Evolutionary conservation across 2,797 vertebrate species (phyloP).

Genomic region (Cyprinella venusta): DNA sequence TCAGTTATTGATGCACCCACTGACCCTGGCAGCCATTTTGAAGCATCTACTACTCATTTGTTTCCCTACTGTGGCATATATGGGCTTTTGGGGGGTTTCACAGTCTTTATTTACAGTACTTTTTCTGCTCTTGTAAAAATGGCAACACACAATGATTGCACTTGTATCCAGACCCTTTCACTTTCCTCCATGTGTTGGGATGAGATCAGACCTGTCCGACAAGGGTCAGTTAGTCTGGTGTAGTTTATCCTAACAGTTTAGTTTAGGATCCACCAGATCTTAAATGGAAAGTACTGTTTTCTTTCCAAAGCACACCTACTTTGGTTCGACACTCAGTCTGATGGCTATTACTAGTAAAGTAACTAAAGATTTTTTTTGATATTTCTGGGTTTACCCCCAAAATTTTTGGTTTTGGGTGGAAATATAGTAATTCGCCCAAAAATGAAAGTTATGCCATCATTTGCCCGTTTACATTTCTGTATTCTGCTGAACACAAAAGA

Average conservation of each 20-base stretch:
- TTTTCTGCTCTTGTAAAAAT: neutral
- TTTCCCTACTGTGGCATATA: neutral
- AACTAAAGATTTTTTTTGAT: neutral
- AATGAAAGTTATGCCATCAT: no score
- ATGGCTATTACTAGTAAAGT: neutral
- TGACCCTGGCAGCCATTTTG: slow-evolving; percentile 38
- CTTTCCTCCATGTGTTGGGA: neutral
- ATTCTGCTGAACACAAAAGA: neutral
- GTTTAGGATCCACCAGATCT: neutral
- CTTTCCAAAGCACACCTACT: neutral
- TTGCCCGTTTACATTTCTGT: no score
- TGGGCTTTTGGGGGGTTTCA: neutral
- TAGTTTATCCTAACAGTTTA: neutral
- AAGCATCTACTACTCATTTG: neutral
- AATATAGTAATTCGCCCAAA: no score
- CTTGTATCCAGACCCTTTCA: neutral
- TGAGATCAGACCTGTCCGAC: neutral
- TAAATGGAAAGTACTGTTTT: neutral
- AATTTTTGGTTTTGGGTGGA: no score
- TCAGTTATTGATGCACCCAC: neutral
- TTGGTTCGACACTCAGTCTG: neutral
- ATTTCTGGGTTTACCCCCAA: neutral
- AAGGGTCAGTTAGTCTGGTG: neutral
- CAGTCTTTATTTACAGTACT: neutral
- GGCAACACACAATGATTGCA: no score